Conservation (phyloP, 2,888 invertebrate genomes). For the Pedicia rivosa region DNA sequence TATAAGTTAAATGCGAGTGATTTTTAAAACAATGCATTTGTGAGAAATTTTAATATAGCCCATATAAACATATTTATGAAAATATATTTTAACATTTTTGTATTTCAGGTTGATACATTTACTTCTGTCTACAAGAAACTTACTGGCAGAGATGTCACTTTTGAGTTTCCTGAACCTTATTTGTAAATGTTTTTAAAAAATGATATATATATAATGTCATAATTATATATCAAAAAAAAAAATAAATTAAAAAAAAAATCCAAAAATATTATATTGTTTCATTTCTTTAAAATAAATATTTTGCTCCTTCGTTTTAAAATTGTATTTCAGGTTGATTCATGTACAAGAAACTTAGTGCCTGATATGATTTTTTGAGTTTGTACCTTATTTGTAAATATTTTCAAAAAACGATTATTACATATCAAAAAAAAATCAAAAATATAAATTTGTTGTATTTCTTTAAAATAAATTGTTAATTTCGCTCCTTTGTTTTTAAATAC, state of each 20-base stretch:
- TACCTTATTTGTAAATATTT: too few species aligned
- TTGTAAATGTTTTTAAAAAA: slow-evolving; percentile 36
- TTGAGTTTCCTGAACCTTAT: slow-evolving; percentile 98
- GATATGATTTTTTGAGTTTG: too few species aligned
- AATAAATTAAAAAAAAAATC: slow-evolving; percentile 1
- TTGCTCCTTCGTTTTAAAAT: not conserved
- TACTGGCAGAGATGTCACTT: slow-evolving; percentile 96
- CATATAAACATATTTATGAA: not conserved
- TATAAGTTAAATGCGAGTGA: not conserved
- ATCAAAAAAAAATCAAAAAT: too few species aligned
- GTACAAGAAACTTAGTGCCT: too few species aligned
- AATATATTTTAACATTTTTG: slow-evolving; percentile 9
- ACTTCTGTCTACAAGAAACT: slow-evolving; percentile 97
- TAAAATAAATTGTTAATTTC: too few species aligned
- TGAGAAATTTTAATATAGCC: not conserved
- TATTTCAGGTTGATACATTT: slow-evolving; percentile 88
- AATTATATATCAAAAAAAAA: slow-evolving; percentile 26
- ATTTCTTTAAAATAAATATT: not conserved
- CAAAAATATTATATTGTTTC: not conserved
- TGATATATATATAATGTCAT: slow-evolving; percentile 1
- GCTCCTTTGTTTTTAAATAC: too few species aligned
- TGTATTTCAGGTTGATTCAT: too few species aligned
- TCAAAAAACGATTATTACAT: too few species aligned
- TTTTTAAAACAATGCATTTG: not conserved
- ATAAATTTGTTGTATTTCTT: too few species aligned